Evolutionary conservation across 2,888 invertebrate species (phyloP).

Genomic region (Plebejus melissa): DNA sequence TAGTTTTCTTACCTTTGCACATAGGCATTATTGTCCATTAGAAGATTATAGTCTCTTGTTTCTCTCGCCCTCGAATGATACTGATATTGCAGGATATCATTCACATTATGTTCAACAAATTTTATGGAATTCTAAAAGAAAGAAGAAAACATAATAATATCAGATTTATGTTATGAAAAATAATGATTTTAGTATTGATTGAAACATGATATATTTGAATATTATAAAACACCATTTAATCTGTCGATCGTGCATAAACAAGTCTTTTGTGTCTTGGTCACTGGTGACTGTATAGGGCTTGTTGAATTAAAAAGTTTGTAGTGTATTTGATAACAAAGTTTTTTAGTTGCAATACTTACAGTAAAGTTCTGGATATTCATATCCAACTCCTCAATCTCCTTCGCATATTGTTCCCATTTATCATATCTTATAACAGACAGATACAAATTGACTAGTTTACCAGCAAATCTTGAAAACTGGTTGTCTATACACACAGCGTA

Average conservation of each 20-base stretch:
- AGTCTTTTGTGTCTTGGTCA: too few species aligned
- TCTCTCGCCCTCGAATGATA: constrained; percentile 89
- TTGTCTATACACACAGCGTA: constrained; percentile 95
- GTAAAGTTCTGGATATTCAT: constrained; percentile 95
- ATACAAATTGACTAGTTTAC: constrained; percentile 93
- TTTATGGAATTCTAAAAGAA: constrained; percentile 83
- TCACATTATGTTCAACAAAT: constrained; percentile 89
- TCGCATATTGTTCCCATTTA: constrained; percentile 94
- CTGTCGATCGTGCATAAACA: too few species aligned
- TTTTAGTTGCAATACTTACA: constrained; percentile 70
- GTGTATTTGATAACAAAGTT: neutral
- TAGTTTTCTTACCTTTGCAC: constrained; percentile 80
- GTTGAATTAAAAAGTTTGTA: neutral
- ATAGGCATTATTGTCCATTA: constrained; percentile 90
- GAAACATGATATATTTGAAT: neutral
- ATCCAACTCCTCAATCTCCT: constrained; percentile 92
- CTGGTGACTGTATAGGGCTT: too few species aligned
- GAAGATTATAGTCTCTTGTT: constrained; percentile 88
- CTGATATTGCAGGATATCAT: constrained; percentile 90
- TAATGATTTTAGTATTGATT: neutral
- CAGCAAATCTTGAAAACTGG: constrained; percentile 94
- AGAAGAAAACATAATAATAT: neutral
- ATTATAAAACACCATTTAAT: neutral
- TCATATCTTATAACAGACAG: constrained; percentile 95
- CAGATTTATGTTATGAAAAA: neutral